Conservation (phyloP, 2,797 vertebrate genomes). For the Anniella stebbinsi region DNA sequence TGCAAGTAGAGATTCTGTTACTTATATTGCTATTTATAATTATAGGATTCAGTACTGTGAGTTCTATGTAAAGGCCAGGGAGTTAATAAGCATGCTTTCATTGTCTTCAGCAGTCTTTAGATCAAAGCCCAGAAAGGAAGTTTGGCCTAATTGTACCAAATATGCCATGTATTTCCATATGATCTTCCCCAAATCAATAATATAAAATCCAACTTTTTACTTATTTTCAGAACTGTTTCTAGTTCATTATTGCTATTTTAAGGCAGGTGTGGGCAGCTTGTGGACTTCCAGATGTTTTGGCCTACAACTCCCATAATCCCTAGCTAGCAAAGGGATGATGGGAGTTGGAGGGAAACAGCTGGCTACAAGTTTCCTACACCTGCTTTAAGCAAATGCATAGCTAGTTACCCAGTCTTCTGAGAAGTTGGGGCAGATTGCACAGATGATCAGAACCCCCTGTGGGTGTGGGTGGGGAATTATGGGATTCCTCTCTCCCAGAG, state of each 20-base stretch:
- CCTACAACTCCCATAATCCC: no score
- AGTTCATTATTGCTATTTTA: neutral
- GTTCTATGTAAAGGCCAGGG: neutral
- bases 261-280: no score
- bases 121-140: slow-evolving; percentile 3
- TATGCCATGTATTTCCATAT: neutral
- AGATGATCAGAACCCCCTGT: neutral
- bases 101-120: slow-evolving; percentile 8
- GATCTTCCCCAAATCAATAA: neutral
- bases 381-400: neutral
- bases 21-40: neutral
- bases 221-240: neutral
- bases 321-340: no score
- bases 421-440: neutral
- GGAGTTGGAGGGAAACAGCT: no score
- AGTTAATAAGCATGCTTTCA: neutral
- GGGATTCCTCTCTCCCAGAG: no score
- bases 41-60: neutral
- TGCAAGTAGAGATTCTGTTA: neutral
- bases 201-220: neutral
- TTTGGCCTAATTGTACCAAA: neutral
- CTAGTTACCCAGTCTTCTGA: neutral
- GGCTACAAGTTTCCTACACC: no score
- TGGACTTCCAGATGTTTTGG: no score
- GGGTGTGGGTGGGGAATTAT: no score